These are phyloP conservation scores for Pristis pectinata DNA, from an alignment of 2,797 vertebrate genomes.

Conservation along the genomic window DNA sequence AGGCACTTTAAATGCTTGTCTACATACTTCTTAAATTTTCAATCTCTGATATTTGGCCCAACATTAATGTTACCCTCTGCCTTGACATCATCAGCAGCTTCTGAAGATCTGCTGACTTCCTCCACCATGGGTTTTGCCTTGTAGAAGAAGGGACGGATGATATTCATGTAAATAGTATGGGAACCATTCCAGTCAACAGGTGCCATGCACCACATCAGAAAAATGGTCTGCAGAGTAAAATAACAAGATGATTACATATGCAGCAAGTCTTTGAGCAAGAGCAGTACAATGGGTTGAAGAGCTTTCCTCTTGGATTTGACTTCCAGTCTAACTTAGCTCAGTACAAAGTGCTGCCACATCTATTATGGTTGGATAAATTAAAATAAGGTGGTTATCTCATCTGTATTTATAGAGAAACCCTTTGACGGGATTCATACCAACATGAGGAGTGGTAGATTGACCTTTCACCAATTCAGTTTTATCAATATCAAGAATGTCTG, in stretches of 20 bases:
- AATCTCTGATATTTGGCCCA: background rate
- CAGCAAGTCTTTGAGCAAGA: background rate
- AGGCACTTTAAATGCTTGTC: too few relatives aligned
- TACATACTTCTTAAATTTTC: background rate
- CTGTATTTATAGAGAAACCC: background rate
- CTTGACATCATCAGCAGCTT: background rate
- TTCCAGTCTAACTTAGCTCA: background rate
- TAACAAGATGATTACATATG: background rate
- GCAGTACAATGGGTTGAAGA: background rate
- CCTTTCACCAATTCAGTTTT: background rate
- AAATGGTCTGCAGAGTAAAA: background rate
- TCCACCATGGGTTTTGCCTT: background rate
- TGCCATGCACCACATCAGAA: constrained; percentile 33
- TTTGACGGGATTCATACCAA: background rate
- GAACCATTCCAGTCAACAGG: constrained; percentile 26
- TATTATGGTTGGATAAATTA: background rate
- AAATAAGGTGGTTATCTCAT: background rate
- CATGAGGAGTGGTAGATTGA: too few relatives aligned
- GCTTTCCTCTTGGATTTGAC: background rate
- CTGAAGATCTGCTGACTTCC: background rate
- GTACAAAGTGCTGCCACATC: background rate
- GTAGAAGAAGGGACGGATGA: constrained; percentile 7
- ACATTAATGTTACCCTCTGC: background rate
- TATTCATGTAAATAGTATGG: background rate
- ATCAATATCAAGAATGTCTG: background rate